Base-by-base conservation (phyloP, 2,888 invertebrate species). In the Phalera bucephala region DNA sequence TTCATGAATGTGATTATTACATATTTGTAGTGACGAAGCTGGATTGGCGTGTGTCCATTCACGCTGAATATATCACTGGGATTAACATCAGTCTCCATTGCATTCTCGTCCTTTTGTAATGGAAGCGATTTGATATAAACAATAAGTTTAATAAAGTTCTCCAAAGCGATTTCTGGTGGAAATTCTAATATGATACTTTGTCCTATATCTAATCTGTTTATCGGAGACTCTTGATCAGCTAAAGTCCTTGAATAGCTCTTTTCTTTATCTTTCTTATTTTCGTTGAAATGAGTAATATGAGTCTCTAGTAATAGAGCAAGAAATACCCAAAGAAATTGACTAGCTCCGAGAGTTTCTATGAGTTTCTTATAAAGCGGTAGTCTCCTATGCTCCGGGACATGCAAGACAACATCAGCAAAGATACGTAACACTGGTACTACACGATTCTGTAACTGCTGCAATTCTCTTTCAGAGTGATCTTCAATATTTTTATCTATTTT, bases 341-440 rank as follows among this genome's bases (percentile, higher is more conserved):
- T 86, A 0, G 92, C 79, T 4, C 91, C 91, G 0, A 98, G 85
- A 0, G 95, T 94, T 19, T 92, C 91, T n/a, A 98, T 82, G 1
- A 98, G 87, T 57, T 95, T 95, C 19, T 90, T 91, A 47, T 97
- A 97, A 0, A 99, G 83, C 0, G 95, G 94, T 36, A 94, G 81
- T 36, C 97, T 91, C 27, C 99, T 92, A 77, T 99, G 99, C 59
- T 96, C 95, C 0, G 99, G 99, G 9, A 99, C 96, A 78, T 99
- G 97, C 0, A 96, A 90, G 27, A 98, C 91, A 0, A 97, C 96
- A 63, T 96, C 96, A 0, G 97, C 95, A 75, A 99, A 99, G 28
- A 98, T 96, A 28, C 97, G 92, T 11, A 97, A 83, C 9, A 97
- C 93, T 1, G 93, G 92, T 20, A 93, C 91, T 0, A 93, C 91